Evolutionary conservation across 2,888 invertebrate genomes (phyloP), one percentile per base, ranked within the genome.

Genomic region (Nemapogon koenigi): DNA sequence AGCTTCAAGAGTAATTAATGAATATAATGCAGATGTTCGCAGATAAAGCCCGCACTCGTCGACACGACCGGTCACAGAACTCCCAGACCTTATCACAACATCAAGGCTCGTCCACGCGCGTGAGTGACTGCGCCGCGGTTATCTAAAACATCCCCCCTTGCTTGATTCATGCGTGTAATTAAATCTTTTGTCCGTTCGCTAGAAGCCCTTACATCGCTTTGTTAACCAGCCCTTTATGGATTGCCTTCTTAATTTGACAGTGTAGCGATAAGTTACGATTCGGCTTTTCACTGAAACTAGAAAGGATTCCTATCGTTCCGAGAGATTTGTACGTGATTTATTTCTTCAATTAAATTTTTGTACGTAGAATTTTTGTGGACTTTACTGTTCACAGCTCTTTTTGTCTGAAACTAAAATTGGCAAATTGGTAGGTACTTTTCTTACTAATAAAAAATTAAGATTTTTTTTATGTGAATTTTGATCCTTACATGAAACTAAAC

Each of bases 101-200:
- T 31, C 31, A 17, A 17, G 16, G 16, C 16, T 16, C 31, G 52
- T 53, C 51, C 60, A 22, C 35, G 58, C 63, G 63, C 62, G 60
- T 60, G n/a, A n/a, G n/a, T n/a, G 62, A 62, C 57, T 64, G 64
- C 64, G 60, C 62, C 54, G 55, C 55, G 49, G 55, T 58, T 64
- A 65, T 61, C 63, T 53, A 53, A 52, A 56, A 55, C 50, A 46
- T 45, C 49, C 53, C 50, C 56, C 44, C 10, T 28, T 56, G 63
- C 67, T 73, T 72, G 72, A 73, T 76, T 72, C 76, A 75, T 72
- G 73, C 75, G 76, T 76, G 67, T 75, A 78, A 78, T 78, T 76
- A 75, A 73, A 72, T 76, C 75, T 75, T 70, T 78, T 73, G 73
- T 75, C 60, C 64, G 62, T n/a, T 54, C 56, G 56, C 59, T 51